Conservation (phyloP, 2,113 vertebrate genomes). For the Ifrita kowaldi region DNA sequence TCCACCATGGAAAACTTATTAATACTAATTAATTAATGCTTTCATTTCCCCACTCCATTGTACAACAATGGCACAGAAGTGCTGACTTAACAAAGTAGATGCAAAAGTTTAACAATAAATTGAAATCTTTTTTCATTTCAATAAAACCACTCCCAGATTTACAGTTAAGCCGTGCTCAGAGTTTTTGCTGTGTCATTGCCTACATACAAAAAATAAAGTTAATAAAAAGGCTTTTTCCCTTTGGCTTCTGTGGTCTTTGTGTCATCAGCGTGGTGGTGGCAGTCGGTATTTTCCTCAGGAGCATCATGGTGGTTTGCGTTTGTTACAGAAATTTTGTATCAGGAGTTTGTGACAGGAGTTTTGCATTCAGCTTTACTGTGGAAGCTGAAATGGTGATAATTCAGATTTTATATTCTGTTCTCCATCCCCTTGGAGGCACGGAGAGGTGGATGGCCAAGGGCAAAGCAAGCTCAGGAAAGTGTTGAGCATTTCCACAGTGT, state of each 20-base stretch:
- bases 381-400: not conserved
- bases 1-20: not conserved
- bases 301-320: not conserved
- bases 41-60: not conserved
- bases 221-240: not conserved
- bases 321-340: too few relatives aligned
- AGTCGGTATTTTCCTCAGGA: not conserved
- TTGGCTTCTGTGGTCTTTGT: not conserved
- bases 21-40: not conserved
- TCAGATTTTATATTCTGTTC: not conserved
- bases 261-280: not conserved
- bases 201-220: not conserved
- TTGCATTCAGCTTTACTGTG: not conserved
- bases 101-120: not conserved
- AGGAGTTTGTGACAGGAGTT: not conserved
- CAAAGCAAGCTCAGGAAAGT: not conserved
- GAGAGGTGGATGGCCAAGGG: not conserved
- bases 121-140: not conserved
- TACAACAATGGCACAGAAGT: not conserved
- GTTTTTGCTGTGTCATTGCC: not conserved
- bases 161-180: not conserved
- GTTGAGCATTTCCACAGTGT: not conserved
- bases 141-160: not conserved
- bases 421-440: not conserved
- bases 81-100: not conserved